Base-by-base conservation (phyloP, 2,888 invertebrate species). In the Rosalia funebris region DNA sequence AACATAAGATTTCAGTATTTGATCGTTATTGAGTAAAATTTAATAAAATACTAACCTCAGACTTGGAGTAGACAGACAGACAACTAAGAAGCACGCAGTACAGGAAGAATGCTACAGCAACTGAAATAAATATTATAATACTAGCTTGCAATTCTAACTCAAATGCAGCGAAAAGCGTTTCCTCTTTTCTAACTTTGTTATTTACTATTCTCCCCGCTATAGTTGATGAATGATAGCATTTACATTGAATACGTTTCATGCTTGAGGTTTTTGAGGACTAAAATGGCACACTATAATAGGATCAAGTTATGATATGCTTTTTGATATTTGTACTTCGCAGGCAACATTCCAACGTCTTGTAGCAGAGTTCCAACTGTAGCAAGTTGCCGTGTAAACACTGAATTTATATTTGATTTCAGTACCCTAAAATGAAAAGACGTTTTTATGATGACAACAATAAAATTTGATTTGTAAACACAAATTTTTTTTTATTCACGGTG, bases 51-150 rank as follows among this genome's bases (percentile, higher is more conserved):
- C 62, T 58, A 58, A 67, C 66, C 37, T 67, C 46, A 45, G 45
- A n/a, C 1, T 56, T 31, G 3, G n/a, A 15, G 9, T 57, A 50
- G 31, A 69, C 48, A n/a, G 64, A 60, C 34, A 62, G 25, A 31
- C 53, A 58, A 5, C 60, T 60, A 17, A 69, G 44, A 4, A 70
- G 34, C 0, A 60, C 11, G 16, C 67, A 65, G 52, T 69, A 74
- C 7, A 69, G 11, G 1, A 58, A 45, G 54, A 69, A 71, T 1
- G 65, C 57, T 1, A 66, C 50, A n/a, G 60, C 42, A 1, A 69
- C 57, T 1, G 65, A 59, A n/a, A 62, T 36, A 41, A 70, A 70
- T 44, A 74, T 66, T 2, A 74, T 52, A 42, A 63, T 69, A 53
- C 62, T 65, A 10, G 62, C 59, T 52, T 67, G 62, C 1, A 65